These are phyloP conservation scores for Nebria brevicollis DNA, from an alignment of 2,888 invertebrate genomes.

Conservation along the genomic window DNA sequence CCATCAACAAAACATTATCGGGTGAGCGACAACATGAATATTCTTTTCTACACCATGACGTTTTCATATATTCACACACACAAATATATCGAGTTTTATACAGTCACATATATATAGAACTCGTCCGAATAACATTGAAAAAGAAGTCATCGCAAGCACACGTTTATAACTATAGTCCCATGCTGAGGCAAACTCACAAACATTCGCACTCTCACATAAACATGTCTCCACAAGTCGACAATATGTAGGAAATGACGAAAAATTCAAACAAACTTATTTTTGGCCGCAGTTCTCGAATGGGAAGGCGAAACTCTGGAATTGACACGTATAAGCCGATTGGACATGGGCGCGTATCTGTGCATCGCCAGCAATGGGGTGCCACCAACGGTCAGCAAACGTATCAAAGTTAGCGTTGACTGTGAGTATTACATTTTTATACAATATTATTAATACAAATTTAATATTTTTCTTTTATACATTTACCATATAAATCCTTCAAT, in stretches of 20 bases:
- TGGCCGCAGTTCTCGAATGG: constrained; percentile 79
- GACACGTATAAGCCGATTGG: constrained; percentile 84
- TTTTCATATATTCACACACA: constrained; percentile 14
- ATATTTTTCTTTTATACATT: no score
- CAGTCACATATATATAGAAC: background rate
- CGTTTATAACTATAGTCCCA: background rate
- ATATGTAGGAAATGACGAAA: constrained; percentile 19
- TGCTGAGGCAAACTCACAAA: constrained; percentile 38
- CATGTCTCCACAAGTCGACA: background rate
- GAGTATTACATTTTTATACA: constrained; percentile 65
- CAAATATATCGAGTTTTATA: background rate
- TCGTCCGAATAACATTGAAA: background rate
- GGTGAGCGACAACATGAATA: constrained; percentile 65
- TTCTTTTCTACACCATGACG: constrained; percentile 2
- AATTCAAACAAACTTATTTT: constrained; percentile 33
- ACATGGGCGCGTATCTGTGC: constrained; percentile 93
- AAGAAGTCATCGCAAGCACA: background rate
- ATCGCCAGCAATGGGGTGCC: constrained; percentile 92
- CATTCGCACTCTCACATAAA: constrained; percentile 47
- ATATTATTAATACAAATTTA: background rate
- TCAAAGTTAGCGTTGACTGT: constrained; percentile 95
- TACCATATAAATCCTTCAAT: background rate
- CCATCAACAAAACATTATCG: constrained; percentile 83
- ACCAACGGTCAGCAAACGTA: constrained; percentile 89
- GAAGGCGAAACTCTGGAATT: constrained; percentile 86